A percentile compares a stretch with the other conserved stretches of the same genome.
Evolutionary conservation across 2,113 vertebrate species (phyloP).

Genomic region (Hylia prasina): DNA sequence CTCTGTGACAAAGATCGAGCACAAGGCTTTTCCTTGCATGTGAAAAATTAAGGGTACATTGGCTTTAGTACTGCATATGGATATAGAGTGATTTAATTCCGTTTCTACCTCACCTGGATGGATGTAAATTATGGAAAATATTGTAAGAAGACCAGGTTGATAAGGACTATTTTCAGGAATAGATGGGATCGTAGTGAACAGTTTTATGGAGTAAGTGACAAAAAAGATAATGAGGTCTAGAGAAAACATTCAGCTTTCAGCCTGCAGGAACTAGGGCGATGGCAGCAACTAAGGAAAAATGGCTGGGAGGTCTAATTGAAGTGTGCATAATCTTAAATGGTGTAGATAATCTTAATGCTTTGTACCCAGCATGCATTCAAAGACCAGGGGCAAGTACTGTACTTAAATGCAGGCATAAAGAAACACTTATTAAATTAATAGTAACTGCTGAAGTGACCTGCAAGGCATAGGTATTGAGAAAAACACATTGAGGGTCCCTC

Average conservation of each 20-base stretch:
- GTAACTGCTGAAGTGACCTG: conserved; percentile 66
- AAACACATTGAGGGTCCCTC: conserved; percentile 46
- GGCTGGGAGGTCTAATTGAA: conserved; percentile 60
- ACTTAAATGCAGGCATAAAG: conserved; percentile 59
- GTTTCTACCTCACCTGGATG: background rate
- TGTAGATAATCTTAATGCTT: conserved; percentile 72
- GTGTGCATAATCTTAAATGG: conserved; percentile 68
- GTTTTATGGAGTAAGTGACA: background rate
- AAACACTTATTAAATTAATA: conserved; percentile 68
- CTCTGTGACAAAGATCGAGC: background rate
- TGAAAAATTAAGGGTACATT: background rate
- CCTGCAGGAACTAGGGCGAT: background rate
- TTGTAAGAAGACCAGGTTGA: background rate
- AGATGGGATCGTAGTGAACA: background rate
- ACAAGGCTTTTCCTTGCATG: background rate
- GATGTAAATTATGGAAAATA: background rate
- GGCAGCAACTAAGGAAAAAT: background rate
- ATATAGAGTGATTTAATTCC: background rate
- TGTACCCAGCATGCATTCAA: conserved; percentile 65
- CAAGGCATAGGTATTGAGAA: conserved; percentile 54
- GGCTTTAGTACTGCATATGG: background rate
- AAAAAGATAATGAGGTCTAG: conserved; percentile 3
- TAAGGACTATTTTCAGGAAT: background rate
- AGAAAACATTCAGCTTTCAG: background rate
- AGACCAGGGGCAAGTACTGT: conserved; percentile 65